Base-by-base conservation (phyloP, 2,888 invertebrate genomes). In the Hypercompe scribonia region DNA sequence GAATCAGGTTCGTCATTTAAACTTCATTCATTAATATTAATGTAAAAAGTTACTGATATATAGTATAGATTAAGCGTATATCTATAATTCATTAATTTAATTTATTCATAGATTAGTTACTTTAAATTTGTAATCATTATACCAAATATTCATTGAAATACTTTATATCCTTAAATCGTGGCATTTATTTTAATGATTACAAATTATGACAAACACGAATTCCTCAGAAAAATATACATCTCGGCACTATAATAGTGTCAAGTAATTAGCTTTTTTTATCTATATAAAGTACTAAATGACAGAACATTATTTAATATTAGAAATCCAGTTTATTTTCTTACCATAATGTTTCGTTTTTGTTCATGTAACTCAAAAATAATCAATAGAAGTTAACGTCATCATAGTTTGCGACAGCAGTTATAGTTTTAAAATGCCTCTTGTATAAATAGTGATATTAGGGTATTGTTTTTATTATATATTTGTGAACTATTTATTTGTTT, bases 401-500 rank as follows among this genome's bases (percentile, higher is more conserved):
- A 71, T 79, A 77, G 78, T 84, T 81, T 76, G 76, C 65, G 70
- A 75, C 33, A 69, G 68, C 69, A 65, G 7, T 39, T 63, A 61
- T 64, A 67, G 46, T 87, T 84, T 83, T 81, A 70, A 80, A 86
- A 87, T 85, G 86, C 84, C 86, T 89, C 88, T 91, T 94, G 90
- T 93, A 91, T 77, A 79, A 86, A 93, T 95, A 95, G 95, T 95
- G 95, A 95, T 95, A 95, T 87, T 95, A 95, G 94, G 89, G 77
- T 95, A 92, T 91, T 88, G 89, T 92, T 92, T 92, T 89, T 90
- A 91, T 88, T 89, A 89, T 90, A 92, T 92, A 92, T 91, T 93
- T 92, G 89, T 93, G 90, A 91, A 90, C 88, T 95, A 94, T 94
- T 94, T 94, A 95, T 94, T 94, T 93, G 88, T 90, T 93, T 92